Conservation (phyloP, 1,140 invertebrate genomes). For the Pogonus chalceus region DNA sequence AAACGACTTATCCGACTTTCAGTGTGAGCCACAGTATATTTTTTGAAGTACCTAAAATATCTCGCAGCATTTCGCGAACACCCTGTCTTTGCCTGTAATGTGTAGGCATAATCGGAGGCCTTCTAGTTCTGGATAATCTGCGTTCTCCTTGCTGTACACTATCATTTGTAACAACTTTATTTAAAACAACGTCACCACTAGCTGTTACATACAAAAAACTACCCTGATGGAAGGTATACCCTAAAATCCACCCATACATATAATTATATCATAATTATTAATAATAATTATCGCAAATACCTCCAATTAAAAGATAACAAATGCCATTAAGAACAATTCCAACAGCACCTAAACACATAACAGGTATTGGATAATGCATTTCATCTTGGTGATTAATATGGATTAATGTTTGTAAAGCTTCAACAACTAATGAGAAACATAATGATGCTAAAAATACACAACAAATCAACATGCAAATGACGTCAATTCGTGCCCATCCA, state of each 20-base stretch:
- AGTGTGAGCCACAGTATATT: no score
- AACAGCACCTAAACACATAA: constrained; percentile 52
- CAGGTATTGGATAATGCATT: constrained; percentile 51
- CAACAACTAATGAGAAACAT: constrained; percentile 70
- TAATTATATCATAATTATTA: no score
- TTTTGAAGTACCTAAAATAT: constrained; percentile 48
- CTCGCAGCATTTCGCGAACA: constrained; percentile 48
- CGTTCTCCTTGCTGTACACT: constrained; percentile 37
- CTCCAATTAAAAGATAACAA: constrained; percentile 64
- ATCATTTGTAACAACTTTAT: constrained; percentile 41
- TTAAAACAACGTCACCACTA: constrained; percentile 52
- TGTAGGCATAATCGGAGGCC: constrained; percentile 23
- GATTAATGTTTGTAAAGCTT: constrained; percentile 67
- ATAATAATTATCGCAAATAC: no score
- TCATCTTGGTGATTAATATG: constrained; percentile 69
- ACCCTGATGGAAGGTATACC: constrained; percentile 66
- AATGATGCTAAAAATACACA: constrained; percentile 75
- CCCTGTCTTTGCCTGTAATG: constrained; percentile 38
- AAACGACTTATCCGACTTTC: no score
- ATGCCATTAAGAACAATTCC: constrained; percentile 59
- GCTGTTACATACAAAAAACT: constrained; percentile 57
- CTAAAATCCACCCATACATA: no score
- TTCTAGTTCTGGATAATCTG: constrained; percentile 36
- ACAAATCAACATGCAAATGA: constrained; percentile 69
- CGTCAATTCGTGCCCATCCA: constrained; percentile 82